phyloP scores from a whole-genome alignment of 2,113 vertebrate genomes.

The Apodemus sylvaticus region DNA sequence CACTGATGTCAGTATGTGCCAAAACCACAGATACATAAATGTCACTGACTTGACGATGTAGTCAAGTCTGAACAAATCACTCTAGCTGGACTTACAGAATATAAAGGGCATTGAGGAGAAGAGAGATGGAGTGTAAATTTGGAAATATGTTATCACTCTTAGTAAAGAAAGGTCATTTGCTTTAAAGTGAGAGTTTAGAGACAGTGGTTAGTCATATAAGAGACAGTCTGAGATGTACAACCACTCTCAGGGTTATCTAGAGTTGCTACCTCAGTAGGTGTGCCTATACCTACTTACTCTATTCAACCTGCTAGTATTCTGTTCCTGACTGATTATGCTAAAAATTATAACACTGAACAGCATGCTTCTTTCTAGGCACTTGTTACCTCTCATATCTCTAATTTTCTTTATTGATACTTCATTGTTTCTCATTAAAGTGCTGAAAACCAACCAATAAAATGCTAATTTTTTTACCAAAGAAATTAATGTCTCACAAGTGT shows the following conservation, averaged over 20 bases:
- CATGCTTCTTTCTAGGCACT: background rate
- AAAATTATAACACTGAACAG: background rate
- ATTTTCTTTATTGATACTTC: background rate
- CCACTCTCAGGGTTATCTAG: background rate
- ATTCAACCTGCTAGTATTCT: background rate
- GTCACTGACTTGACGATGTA: background rate
- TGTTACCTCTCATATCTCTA: background rate
- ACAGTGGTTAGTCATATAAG: background rate
- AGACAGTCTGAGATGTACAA: background rate
- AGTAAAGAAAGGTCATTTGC: background rate
- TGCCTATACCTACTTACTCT: background rate
- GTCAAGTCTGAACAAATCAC: background rate
- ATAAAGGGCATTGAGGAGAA: background rate
- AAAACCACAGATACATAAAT: background rate
- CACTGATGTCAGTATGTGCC: background rate
- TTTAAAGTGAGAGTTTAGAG: background rate
- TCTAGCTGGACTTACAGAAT: background rate
- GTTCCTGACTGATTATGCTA: background rate
- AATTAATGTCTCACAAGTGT: constrained; percentile 2
- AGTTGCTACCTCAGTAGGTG: background rate
- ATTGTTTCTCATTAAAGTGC: background rate
- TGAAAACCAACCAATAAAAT: background rate
- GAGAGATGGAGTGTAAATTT: background rate
- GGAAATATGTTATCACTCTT: background rate
- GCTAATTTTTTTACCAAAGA: constrained; percentile 34